phyloP scores from a whole-genome alignment of 2,888 invertebrate genomes.

The Conchocele bisecta region DNA sequence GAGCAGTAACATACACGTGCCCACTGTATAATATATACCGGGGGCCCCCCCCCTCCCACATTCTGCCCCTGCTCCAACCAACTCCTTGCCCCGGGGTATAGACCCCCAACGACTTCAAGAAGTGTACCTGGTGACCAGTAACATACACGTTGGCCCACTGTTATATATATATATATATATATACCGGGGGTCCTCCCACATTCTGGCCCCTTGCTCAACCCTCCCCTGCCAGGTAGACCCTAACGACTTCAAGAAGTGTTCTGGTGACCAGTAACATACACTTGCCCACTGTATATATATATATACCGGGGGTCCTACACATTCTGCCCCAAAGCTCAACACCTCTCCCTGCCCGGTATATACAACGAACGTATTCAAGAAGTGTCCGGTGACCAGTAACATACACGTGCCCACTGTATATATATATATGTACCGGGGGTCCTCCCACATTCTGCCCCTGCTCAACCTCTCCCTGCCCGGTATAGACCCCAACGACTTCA shows the following conservation, averaged over 20 bases:
- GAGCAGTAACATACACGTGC: too few species aligned
- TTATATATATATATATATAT: too few species aligned
- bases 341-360: conserved; percentile 92
- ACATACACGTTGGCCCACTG: too few species aligned
- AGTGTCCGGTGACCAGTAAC: conserved; percentile 81
- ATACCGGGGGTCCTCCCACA: too few species aligned
- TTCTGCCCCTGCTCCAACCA: conserved; percentile 91
- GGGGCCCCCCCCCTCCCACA: conserved; percentile 90
- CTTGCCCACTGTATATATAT: too few species aligned
- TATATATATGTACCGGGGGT: too few species aligned
- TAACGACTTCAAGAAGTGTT: conserved; percentile 89
- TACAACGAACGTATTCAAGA: conserved; percentile 93
- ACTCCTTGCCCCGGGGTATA: conserved; percentile 93
- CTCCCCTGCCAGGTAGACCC: conserved; percentile 93
- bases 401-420: too few species aligned
- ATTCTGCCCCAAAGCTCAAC: conserved; percentile 91
- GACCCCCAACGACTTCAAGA: conserved; percentile 93
- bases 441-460: conserved; percentile 90
- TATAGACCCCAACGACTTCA: conserved; percentile 94
- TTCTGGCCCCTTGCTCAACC: conserved; percentile 92
- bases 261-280: conserved; percentile 78
- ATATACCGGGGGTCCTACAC: too few species aligned
- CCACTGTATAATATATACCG: too few species aligned
- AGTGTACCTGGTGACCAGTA: conserved; percentile 82
- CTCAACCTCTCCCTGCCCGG: conserved; percentile 92